Evolutionary conservation across 2,888 invertebrate species (phyloP), one percentile per base, ranked within the genome.

Genomic region (Aromia moschata): DNA sequence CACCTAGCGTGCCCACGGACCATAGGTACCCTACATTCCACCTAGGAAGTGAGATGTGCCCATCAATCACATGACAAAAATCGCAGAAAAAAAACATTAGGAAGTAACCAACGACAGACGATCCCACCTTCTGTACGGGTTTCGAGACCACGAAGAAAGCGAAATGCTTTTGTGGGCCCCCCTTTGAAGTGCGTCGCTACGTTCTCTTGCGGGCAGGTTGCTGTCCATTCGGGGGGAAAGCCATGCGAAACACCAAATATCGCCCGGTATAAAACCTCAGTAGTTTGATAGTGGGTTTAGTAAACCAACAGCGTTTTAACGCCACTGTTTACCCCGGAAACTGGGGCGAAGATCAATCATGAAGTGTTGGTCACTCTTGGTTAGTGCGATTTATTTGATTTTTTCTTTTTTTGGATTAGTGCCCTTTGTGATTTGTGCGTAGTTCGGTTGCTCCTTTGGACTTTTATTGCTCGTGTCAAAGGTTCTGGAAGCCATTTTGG

Each of bases 301-400:
- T 79, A 74, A 75, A 78, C 74, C 72, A 63, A 73, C 75, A 73
- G 76, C 77, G 77, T 78, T 73, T 72, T 69, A 68, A 67, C 74
- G 75, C 71, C 68, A 66, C 60, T 67, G 38, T 60, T 64, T 67
- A 62, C 72, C 75, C 74, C 69, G 52, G 45, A 54, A 18, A 31
- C 46, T 67, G 70, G 65, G 58, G 67, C 51, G 64, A 56, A 56
- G 58, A 60, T 33, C 65, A 70, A 77, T 71, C 64, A 81, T 81
- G 81, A 80, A 76, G 79, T 79, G 79, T 74, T 75, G 77, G 70
- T 74, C 78, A 73, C 72, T 80, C 64, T 71, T 81, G 81, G 81
- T 81, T 78, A 80, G 81, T 81, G 76, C n/a, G n/a, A n/a, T 54
- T 56, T 56, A 56, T 66, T 63, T 68, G 64, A 61, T 59, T 72